A percentile compares a stretch with the other conserved stretches of the same genome.
Conservation (phyloP, 2,113 vertebrate genomes). For the Jacana jacana region DNA sequence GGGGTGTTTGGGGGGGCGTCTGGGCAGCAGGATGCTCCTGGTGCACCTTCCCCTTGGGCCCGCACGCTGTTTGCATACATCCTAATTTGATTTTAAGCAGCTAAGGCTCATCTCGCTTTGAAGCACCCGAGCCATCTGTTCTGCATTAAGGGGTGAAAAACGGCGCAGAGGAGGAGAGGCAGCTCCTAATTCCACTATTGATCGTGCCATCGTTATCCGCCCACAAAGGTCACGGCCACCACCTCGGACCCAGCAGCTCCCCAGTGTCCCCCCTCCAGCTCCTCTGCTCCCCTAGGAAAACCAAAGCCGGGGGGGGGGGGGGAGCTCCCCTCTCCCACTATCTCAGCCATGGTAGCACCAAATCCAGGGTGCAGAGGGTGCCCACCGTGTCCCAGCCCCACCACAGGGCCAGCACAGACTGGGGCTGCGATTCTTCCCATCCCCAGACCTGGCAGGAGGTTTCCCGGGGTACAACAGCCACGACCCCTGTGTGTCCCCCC, state of each 20-base stretch:
- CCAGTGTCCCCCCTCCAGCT: neutral
- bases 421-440: rapidly evolving
- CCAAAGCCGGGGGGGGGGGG: neutral
- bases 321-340: neutral
- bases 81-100: conserved; percentile 64
- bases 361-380: rapidly evolving
- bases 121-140: conserved; percentile 36
- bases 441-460: rapidly evolving
- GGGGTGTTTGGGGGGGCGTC: neutral
- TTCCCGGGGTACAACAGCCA: neutral
- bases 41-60: neutral
- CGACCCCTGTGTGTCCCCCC: too few relatives aligned
- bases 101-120: conserved; percentile 41
- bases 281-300: neutral
- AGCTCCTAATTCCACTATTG: neutral
- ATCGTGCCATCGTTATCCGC: neutral
- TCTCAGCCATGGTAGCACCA: neutral
- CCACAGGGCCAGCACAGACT: rapidly evolving
- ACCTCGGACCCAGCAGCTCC: neutral
- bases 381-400: neutral
- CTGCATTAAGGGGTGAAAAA: conserved; percentile 29
- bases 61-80: neutral
- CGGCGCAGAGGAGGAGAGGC: neutral
- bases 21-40: neutral
- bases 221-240: neutral